Base-by-base conservation (phyloP, 2,113 vertebrate species). In the Esox niger region DNA sequence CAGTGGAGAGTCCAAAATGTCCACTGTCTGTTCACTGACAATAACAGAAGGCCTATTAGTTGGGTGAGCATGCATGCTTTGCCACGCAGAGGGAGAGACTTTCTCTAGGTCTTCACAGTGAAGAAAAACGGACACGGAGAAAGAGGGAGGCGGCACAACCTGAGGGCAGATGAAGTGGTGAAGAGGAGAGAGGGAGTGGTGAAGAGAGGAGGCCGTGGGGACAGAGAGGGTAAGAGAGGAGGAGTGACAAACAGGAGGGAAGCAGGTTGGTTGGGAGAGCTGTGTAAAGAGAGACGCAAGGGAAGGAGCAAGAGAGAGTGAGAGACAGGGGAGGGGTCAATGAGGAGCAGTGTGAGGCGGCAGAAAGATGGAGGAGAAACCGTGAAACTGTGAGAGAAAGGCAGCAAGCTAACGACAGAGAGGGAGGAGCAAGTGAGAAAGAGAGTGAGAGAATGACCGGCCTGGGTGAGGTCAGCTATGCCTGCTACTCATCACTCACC, bases 401-500 rank as follows among this genome's bases (percentile, higher is more conserved):
- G 30, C 21, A 60, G 57, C 9, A 20, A 43, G 26, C 60, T 3
- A 64, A 75, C 38, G 70, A 78, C 77, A 79, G 82, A 73, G 69
- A 10, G 31, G 9, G 52, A 17, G 25, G 32, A 55, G 52, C 2
- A 23, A 35, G 32, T 20, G 54, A 54, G 49, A 55, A 11, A 57
- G 52, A 26, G 21, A 27, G 29, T 27, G 25, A 57, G 70, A 72
- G 75, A 65, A 64, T 75, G 27, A n/a, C n/a, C n/a, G 77, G 38
- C 47, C 74, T 76, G 82, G 81, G 80, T 87, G 88, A 88, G 86
- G 88, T 88, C 85, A 81, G 77, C 87, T 86, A 86, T 89, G 87
- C 87, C 91, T 89, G 85, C 87, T 86, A 83, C 89, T 90, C 90
- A 92, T 92, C 90, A 91, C 90, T 91, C 91, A 91, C 86, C 80